Base-by-base conservation (phyloP, 2,797 vertebrate genomes). In the Sebastes diaconus region DNA sequence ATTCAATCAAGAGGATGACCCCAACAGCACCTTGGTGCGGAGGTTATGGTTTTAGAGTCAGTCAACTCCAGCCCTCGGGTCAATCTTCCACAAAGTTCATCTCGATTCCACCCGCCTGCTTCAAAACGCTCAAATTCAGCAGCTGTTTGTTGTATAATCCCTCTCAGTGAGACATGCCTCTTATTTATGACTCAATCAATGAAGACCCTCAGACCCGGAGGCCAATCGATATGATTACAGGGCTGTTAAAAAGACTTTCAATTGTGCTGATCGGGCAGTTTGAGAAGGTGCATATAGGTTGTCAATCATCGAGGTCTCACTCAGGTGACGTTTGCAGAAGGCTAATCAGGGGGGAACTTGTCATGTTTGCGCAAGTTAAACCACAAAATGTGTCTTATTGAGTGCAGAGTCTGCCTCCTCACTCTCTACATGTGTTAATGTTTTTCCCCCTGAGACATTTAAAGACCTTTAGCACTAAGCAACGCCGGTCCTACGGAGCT, bases 1-100 rank as follows among this genome's bases (percentile, higher is more conserved):
- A 90, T 93, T 93, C 87, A 93, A 90, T 94, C 92, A 92, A 63
- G 75, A 42, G 83, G 75, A n/a, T 27, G 75, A 91, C 90, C 87
- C 84, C 78, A 46, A 73, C 79, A 71, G 42, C 73, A 61, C 73
- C 70, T 69, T 16, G 58, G 52, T 74, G 14, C 10, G 39, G 84
- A 92, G 85, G 85, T 90, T 75, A 91, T 80, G 83, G 86, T 93
- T 94, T 91, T 87, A 58, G 84, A 88, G 91, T 93, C 87, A 64
- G 86, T 94, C 84, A 83, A 68, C 79, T 93, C 73, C 27, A 68
- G 68, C 88, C 83, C 73, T 65, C 14, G 16, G 86, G 90, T 92
- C 85, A 88, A 71, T 80, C 75, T 67, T 65, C 80, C 34, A 70
- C 73, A 80, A 74, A 87, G 79, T 86, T 90, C 71, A 80, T 52